phyloP scores from a whole-genome alignment of 1,140 invertebrate species.

The Drosophila truncata region DNA sequence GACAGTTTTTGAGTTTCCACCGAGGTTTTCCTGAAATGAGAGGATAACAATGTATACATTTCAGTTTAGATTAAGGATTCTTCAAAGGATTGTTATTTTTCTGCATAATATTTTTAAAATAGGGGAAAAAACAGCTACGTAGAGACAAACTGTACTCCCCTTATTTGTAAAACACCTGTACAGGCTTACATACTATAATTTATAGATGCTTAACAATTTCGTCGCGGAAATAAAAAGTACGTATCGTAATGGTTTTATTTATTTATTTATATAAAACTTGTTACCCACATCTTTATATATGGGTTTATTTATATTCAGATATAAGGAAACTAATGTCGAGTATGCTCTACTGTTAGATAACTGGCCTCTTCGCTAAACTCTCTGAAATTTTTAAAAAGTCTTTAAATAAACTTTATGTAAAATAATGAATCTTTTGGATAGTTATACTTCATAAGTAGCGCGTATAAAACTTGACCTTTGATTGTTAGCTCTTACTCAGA shows the following conservation, averaged over 20 bases:
- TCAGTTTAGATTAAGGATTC: not conserved
- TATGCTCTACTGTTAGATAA: not conserved
- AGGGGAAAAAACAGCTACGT: not conserved
- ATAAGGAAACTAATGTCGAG: not conserved
- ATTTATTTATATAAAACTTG: not conserved
- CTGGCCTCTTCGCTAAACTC: not conserved
- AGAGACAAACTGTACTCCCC: not conserved
- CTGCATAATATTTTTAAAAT: not conserved
- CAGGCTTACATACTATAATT: not conserved
- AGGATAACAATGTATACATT: conserved; percentile 6
- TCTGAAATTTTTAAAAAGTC: not conserved
- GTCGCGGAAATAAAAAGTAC: not conserved
- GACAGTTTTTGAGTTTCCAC: conserved; percentile 97
- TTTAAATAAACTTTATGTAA: not conserved
- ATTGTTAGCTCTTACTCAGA: not conserved
- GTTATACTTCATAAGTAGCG: not conserved
- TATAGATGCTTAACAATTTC: not conserved
- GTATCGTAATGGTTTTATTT: not conserved
- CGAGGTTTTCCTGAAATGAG: conserved; percentile 91
- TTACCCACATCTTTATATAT: no score
- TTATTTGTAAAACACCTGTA: not conserved
- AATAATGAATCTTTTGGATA: not conserved
- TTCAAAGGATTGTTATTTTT: not conserved
- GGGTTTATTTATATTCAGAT: not conserved
- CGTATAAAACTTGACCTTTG: not conserved